These are phyloP conservation scores for Archivesica marissinica DNA, from an alignment of 1,140 invertebrate genomes.

Conservation along the genomic window DNA sequence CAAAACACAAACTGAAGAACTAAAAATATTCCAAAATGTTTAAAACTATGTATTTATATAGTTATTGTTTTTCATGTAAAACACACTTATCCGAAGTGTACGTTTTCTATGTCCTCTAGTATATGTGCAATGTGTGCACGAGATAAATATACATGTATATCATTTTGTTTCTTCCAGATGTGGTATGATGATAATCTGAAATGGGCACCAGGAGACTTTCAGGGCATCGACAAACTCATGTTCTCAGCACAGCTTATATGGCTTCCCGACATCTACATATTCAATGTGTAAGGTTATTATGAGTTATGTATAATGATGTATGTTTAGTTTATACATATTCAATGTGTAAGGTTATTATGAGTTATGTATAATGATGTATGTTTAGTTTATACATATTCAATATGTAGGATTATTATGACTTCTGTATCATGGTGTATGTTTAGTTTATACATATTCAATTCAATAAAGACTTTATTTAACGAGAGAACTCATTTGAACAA, in stretches of 20 bases:
- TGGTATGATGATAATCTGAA: conserved; percentile 86
- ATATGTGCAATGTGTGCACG: no score
- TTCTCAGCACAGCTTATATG: conserved; percentile 86
- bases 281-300: conserved; percentile 84
- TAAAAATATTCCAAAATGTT: no score
- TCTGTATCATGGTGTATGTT: not conserved
- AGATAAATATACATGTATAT: no score
- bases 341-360: no score
- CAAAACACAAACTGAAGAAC: no score
- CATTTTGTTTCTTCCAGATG: conserved; percentile 84
- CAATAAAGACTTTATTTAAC: not conserved
- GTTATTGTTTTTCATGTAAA: no score
- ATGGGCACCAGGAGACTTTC: conserved; percentile 85
- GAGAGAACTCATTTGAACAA: no score
- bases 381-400: not conserved
- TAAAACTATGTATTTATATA: no score
- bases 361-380: not conserved
- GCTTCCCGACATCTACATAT: conserved; percentile 87
- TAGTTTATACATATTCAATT: not conserved
- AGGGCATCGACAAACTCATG: conserved; percentile 84
- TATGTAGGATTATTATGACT: no score
- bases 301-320: not conserved
- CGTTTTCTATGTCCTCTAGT: no score
- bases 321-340: not conserved
- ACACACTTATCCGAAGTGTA: no score